These are phyloP conservation scores for Drosophila nannoptera DNA, from an alignment of 1,140 invertebrate genomes.

Conservation along the genomic window DNA sequence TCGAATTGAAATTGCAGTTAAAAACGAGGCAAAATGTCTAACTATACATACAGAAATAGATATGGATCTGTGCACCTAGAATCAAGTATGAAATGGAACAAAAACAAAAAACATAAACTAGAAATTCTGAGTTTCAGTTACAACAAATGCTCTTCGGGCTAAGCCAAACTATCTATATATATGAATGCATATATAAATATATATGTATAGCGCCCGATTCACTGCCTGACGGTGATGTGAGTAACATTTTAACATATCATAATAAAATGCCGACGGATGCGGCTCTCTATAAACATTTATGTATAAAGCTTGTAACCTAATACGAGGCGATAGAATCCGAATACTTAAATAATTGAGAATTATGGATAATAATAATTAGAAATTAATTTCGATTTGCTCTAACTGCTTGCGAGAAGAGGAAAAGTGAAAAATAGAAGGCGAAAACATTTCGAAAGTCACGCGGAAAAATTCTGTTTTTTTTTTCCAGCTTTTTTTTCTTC, in stretches of 20 bases:
- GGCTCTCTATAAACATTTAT: conserved; percentile 60
- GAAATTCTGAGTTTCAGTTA: conserved; percentile 44
- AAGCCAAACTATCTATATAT: conserved; percentile 37
- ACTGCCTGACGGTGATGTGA: not conserved
- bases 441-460: not conserved
- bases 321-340: conserved; percentile 63
- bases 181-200: not conserved
- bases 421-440: not conserved
- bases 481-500: conserved; percentile 14
- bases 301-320: conserved; percentile 75
- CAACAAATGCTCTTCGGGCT: conserved; percentile 35
- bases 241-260: conserved; percentile 46
- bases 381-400: not conserved
- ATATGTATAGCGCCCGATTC: conserved; percentile 19
- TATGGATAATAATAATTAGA: conserved; percentile 1
- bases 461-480: conserved; percentile 30
- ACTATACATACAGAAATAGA: no score
- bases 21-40: no score
- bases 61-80: not conserved
- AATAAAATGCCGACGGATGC: no score
- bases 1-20: not conserved
- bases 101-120: conserved; percentile 76
- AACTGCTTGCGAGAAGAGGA: not conserved
- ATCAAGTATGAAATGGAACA: conserved; percentile 20
- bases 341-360: conserved; percentile 49